Evolutionary conservation across 2,888 invertebrate species (phyloP).

Genomic region (Drosophila kokeensis): DNA sequence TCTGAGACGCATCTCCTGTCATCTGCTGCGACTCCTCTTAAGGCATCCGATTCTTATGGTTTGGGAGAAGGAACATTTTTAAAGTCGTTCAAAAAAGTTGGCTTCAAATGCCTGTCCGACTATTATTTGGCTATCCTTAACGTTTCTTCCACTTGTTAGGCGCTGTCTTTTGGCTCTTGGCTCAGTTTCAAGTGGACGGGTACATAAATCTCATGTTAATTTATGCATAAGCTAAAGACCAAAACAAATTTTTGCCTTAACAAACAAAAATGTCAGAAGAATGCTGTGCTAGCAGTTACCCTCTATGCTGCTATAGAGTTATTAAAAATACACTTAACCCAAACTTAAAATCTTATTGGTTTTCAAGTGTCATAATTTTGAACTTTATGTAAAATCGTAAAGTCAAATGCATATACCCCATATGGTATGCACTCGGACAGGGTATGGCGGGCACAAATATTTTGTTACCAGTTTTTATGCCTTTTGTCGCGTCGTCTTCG

Average conservation of each 20-base stretch:
- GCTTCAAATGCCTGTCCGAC: constrained; percentile 22
- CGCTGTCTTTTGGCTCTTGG: constrained; percentile 49
- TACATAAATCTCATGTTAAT: constrained; percentile 79
- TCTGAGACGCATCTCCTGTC: constrained; percentile 19
- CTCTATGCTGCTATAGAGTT: background rate
- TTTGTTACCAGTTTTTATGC: constrained; percentile 80
- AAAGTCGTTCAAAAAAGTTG: constrained; percentile 32
- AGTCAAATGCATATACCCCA: background rate
- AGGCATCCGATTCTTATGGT: constrained; percentile 19
- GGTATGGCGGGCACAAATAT: constrained; percentile 65
- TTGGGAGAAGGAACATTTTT: constrained; percentile 37
- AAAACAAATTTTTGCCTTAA: constrained; percentile 73
- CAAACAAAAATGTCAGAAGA: background rate
- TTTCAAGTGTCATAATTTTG: background rate
- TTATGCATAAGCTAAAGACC: constrained; percentile 78
- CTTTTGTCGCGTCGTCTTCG: constrained; percentile 74
- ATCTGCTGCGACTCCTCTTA: constrained; percentile 3
- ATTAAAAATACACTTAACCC: background rate
- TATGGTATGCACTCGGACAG: background rate
- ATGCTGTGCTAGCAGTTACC: constrained; percentile 7
- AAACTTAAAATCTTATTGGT: background rate
- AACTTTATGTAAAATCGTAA: background rate
- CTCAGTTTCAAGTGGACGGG: constrained; percentile 71
- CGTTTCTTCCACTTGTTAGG: constrained; percentile 70
- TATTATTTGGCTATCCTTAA: constrained; percentile 53